Conservation (phyloP, 30 jellyfish, hydroid and myxozoan genomes). For the Chrysaora quinquecirrha region DNA sequence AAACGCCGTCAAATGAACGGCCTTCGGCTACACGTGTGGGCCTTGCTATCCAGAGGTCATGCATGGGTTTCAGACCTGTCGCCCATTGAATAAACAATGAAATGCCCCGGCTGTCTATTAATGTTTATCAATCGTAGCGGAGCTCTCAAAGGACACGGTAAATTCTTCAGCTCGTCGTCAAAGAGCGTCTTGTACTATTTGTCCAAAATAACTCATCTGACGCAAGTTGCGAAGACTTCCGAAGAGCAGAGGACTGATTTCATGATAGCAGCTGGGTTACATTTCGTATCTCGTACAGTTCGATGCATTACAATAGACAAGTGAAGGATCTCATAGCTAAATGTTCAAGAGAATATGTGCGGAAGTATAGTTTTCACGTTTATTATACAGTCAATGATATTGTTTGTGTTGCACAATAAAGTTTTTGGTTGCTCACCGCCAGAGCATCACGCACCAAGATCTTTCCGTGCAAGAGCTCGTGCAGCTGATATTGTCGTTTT, state of each 20-base stretch:
- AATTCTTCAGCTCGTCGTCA: constrained; percentile 71
- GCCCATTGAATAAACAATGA: constrained; percentile 71
- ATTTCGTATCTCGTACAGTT: too few relatives aligned
- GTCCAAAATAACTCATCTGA: constrained; percentile 32
- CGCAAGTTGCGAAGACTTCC: neutral
- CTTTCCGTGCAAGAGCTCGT: constrained; percentile 76
- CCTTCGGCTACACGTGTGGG: constrained; percentile 11
- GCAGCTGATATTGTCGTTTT: constrained; percentile 74
- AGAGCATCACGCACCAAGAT: constrained; percentile 21
- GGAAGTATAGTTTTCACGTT: constrained; percentile 47
- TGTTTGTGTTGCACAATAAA: constrained; percentile 33
- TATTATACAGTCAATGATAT: constrained; percentile 12
- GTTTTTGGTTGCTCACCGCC: constrained; percentile 74
- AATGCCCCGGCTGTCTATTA: constrained; percentile 20
- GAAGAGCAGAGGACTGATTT: too few relatives aligned
- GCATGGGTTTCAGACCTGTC: constrained; percentile 79
- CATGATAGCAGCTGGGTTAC: too few relatives aligned
- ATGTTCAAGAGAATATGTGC: constrained; percentile 44
- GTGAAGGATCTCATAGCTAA: too few relatives aligned
- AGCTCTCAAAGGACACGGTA: constrained; percentile 68
- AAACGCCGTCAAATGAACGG: neutral
- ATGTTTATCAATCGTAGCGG: constrained; percentile 46
- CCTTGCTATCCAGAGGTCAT: constrained; percentile 46
- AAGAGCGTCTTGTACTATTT: constrained; percentile 37
- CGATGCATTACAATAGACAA: too few relatives aligned